Evolutionary conservation across 2,888 invertebrate genomes (phyloP).

Genomic region (Polyommatus icarus): DNA sequence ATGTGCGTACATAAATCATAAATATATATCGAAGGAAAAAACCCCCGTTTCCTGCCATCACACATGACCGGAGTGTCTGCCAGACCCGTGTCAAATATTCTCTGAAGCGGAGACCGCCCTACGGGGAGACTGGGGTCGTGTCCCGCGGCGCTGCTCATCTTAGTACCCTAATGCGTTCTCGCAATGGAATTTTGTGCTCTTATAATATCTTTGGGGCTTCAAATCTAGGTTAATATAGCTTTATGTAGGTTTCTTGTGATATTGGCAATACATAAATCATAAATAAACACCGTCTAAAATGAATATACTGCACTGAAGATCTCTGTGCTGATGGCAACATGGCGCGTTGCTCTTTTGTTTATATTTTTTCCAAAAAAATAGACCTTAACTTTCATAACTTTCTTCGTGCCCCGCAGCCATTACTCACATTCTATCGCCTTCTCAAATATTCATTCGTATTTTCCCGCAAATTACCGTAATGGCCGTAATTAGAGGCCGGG

Average conservation of each 20-base stretch:
- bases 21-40: slow-evolving; percentile 76
- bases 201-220: slow-evolving; percentile 37
- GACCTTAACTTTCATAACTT: slow-evolving; percentile 77
- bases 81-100: slow-evolving; percentile 81
- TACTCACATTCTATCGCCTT: slow-evolving; percentile 78
- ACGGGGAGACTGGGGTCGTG: slow-evolving; percentile 72
- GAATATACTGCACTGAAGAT: neutral
- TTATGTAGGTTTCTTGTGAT: slow-evolving; percentile 35
- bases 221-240: slow-evolving; percentile 28
- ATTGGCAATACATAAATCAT: too few species aligned
- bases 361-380: slow-evolving; percentile 74
- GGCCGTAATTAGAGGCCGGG: slow-evolving; percentile 64
- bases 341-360: slow-evolving; percentile 40
- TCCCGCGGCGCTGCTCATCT: slow-evolving; percentile 80
- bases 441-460: slow-evolving; percentile 79
- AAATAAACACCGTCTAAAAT: slow-evolving; percentile 35
- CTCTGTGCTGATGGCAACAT: neutral
- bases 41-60: slow-evolving; percentile 78
- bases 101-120: slow-evolving; percentile 79
- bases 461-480: slow-evolving; percentile 78
- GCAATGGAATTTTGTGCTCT: slow-evolving; percentile 73
- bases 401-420: slow-evolving; percentile 79
- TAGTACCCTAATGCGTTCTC: slow-evolving; percentile 77
- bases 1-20: slow-evolving; percentile 79
- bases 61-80: slow-evolving; percentile 81